Conservation (phyloP, 2,113 vertebrate species). For the Amazona vittata region DNA sequence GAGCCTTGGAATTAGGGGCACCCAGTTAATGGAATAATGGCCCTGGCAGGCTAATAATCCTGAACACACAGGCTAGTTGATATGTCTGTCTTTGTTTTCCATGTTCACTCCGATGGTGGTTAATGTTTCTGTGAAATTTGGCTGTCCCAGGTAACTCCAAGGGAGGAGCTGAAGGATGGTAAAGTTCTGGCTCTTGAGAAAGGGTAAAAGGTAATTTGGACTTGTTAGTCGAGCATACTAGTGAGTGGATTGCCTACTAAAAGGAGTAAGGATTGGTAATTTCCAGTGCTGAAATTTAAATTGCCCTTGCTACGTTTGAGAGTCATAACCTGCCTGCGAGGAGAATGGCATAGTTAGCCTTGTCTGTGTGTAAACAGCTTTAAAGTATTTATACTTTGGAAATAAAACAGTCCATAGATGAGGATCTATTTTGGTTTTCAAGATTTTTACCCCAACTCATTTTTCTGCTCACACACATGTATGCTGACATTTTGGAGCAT, state of each 20-base stretch:
- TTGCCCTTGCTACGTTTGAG: neutral
- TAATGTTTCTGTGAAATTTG: neutral
- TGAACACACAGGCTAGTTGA: neutral
- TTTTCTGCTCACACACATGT: accelerated
- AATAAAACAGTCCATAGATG: neutral
- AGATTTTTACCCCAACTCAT: neutral
- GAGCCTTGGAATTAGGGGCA: neutral
- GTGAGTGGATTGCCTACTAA: neutral
- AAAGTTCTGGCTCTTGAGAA: neutral
- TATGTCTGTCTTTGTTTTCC: neutral
- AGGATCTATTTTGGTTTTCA: neutral
- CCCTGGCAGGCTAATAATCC: neutral
- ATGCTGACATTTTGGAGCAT: neutral
- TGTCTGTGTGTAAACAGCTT: neutral
- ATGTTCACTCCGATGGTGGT: neutral
- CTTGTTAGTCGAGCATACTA: neutral
- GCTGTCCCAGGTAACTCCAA: neutral
- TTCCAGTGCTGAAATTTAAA: neutral
- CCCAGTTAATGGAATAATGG: neutral
- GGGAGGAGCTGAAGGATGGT: neutral
- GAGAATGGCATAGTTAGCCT: neutral
- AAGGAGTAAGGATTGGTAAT: neutral
- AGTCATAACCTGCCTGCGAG: neutral
- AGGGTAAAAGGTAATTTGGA: neutral
- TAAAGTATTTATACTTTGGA: neutral